Base-by-base conservation (phyloP, 2,113 vertebrate species). In the Oenanthe oenanthe region DNA sequence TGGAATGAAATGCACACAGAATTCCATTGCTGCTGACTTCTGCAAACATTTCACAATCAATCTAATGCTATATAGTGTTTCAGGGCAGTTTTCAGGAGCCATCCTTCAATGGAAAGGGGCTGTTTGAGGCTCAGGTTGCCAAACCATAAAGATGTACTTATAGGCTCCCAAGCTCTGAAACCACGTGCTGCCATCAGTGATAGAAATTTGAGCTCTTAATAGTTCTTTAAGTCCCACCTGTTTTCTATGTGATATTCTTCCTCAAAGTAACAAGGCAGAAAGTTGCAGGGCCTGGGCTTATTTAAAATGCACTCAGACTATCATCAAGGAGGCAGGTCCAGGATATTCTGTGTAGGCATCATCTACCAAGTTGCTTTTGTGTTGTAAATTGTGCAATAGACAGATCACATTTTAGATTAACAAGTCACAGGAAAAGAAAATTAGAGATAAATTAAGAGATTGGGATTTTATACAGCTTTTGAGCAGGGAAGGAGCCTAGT, bases 351-450 rank as follows among this genome's bases (percentile, higher is more conserved):
- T 45, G 32, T 7, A 47, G 29, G 5, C 18, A 66, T 11, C 60
- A 25, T 60, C 45, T 25, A 16, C 60, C 22, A 10, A 34, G 21
- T 79, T 50, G 24, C 13, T 19, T 71, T 29, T 48, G 10, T 70
- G 43, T 51, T 84, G 25, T 84, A 78, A 71, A 62, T 67, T 89
- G 54, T 74, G 17, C 21, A 67, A 2, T 6, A 63, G 50, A 38
- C 31, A 66, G 43, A 36, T 47, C 0, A 0, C 0, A 0, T 13
- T 66, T 94, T 36, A 73, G 34, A 47, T 85, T 65, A 78, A 77
- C 12, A 57, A 34, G 28, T 7, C 20, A 71, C 2, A 8, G 6
- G 7, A n/a, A 75, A 85, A 76, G 53, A 61, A 84, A 36, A 43
- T 6, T 17, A 19, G 14, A 48, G 8, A 24, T 88, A 25, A 85